A percentile compares a stretch with the other conserved stretches of the same genome.
These are phyloP conservation scores for Pristionchus arcanus DNA, from an alignment of 2,888 invertebrate species.

Conservation along the genomic window DNA sequence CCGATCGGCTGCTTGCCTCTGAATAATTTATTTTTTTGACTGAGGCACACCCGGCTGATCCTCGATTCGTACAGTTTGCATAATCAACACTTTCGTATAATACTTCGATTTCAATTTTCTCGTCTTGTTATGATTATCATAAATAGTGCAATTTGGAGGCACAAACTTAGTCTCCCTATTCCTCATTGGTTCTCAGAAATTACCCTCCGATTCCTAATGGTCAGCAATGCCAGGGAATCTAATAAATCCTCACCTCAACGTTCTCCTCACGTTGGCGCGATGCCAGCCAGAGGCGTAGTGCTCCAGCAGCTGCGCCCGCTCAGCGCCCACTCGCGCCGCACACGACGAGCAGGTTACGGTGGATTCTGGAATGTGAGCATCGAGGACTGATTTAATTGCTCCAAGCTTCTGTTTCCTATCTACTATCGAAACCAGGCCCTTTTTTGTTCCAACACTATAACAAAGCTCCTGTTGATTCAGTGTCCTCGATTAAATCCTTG, in stretches of 20 bases:
- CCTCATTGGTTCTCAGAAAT: no score
- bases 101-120: no score
- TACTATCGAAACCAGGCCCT: no score
- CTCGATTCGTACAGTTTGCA: no score
- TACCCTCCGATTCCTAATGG: no score
- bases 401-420: neutral
- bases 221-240: neutral
- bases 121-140: no score
- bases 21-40: neutral
- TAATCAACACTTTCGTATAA: no score
- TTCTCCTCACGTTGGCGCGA: slow-evolving; percentile 28
- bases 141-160: no score
- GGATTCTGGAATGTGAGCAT: neutral
- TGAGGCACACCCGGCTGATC: neutral
- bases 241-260: neutral
- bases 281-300: slow-evolving; percentile 55
- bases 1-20: slow-evolving; percentile 57
- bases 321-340: neutral
- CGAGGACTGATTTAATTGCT: neutral
- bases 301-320: slow-evolving; percentile 32
- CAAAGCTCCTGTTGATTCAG: no score
- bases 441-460: no score
- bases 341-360: slow-evolving; percentile 50
- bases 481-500: no score
- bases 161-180: no score